Conservation (phyloP, 1,140 invertebrate species). For the Arctopsyche grandis region DNA sequence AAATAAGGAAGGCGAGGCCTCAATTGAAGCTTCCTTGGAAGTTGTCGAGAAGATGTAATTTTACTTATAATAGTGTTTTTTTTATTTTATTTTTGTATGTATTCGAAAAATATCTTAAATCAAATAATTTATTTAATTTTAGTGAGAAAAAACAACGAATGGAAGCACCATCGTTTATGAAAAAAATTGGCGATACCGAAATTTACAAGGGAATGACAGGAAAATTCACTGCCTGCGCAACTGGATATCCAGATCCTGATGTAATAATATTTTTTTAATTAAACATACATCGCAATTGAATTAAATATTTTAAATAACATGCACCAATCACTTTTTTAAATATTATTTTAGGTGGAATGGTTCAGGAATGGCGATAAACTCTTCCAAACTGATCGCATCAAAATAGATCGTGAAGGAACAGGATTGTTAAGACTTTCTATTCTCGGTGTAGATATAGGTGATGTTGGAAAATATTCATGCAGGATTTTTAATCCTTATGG, state of each 20-base stretch:
- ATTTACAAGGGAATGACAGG: slow-evolving; percentile 88
- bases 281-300: background rate
- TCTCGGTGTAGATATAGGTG: slow-evolving; percentile 76
- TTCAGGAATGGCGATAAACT: slow-evolving; percentile 82
- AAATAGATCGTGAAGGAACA: slow-evolving; percentile 83
- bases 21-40: slow-evolving; percentile 77
- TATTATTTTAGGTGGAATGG: slow-evolving; percentile 62
- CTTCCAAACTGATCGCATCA: slow-evolving; percentile 81
- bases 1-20: slow-evolving; percentile 83
- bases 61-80: slow-evolving; percentile 5
- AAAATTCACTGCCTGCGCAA: slow-evolving; percentile 90
- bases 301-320: slow-evolving; percentile 1
- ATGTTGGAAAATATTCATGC: slow-evolving; percentile 85
- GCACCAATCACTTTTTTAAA: slow-evolving; percentile 6
- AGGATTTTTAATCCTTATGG: slow-evolving; percentile 86
- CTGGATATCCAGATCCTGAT: slow-evolving; percentile 86
- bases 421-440: slow-evolving; percentile 84
- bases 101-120: background rate
- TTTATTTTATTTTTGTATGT: background rate
- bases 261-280: slow-evolving; percentile 58
- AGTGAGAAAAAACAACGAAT: slow-evolving; percentile 79
- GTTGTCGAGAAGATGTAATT: slow-evolving; percentile 86
- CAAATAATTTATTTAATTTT: too few relatives aligned
- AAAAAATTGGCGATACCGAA: slow-evolving; percentile 89
- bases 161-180: slow-evolving; percentile 88